These are phyloP conservation scores for Ailurus styani DNA, from an alignment of 2,113 vertebrate species.

Conservation along the genomic window DNA sequence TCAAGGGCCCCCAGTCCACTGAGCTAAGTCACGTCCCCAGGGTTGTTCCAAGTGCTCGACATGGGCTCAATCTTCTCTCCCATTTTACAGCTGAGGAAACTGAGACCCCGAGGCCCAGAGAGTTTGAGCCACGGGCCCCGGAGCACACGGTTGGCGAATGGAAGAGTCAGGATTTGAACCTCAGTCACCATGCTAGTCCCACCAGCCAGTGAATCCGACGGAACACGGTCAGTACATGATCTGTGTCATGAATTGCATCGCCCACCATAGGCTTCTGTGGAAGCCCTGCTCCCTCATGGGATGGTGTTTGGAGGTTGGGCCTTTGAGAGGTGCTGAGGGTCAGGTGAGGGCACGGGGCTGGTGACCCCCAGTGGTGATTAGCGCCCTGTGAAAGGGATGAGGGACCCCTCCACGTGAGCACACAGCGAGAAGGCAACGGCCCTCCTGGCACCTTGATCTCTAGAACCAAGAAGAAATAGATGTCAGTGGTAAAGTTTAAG, in stretches of 20 bases:
- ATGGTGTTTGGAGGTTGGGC: neutral
- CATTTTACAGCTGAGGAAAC: neutral
- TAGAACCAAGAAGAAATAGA: neutral
- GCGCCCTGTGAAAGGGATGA: neutral
- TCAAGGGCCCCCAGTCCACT: neutral
- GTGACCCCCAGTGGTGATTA: neutral
- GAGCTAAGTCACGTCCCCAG: neutral
- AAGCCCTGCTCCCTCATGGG: neutral
- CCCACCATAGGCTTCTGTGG: neutral
- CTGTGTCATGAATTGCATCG: neutral
- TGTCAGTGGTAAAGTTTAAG: neutral
- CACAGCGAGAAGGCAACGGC: neutral
- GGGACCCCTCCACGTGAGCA: neutral
- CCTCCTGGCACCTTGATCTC: neutral
- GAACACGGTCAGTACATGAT: no score
- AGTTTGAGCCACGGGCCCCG: neutral
- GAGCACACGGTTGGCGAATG: neutral
- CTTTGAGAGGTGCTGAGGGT: neutral
- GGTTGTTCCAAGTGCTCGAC: neutral
- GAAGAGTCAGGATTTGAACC: neutral
- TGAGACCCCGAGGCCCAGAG: neutral
- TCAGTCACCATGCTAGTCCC: rapidly evolving
- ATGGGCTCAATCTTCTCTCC: neutral
- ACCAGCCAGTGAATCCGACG: no score
- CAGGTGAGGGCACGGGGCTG: neutral